Evolutionary conservation across 1,140 invertebrate species (phyloP).

Genomic region (Drosophila bocki): DNA sequence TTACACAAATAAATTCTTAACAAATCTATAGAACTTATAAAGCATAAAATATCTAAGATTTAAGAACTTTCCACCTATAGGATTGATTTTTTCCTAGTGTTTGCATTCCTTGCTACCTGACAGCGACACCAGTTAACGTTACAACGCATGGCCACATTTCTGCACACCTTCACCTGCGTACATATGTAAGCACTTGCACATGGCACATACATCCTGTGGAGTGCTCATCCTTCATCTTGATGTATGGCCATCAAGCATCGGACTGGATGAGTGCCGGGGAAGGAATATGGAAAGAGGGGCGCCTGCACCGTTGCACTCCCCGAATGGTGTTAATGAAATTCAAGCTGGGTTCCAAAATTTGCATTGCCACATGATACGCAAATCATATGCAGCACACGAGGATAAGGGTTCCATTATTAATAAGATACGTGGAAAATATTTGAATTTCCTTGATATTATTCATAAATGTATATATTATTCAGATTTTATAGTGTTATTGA

Average conservation of each 20-base stretch:
- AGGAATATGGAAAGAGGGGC: neutral
- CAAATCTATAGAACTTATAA: neutral
- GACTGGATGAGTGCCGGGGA: slow-evolving; percentile 18
- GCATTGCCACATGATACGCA: slow-evolving; percentile 33
- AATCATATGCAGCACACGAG: neutral
- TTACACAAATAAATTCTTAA: neutral
- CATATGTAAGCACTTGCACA: slow-evolving; percentile 41
- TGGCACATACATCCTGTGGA: slow-evolving; percentile 41
- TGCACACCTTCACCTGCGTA: slow-evolving; percentile 31
- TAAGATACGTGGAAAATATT: neutral
- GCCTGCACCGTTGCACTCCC: slow-evolving; percentile 33
- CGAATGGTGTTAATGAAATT: slow-evolving; percentile 78
- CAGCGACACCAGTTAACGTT: slow-evolving; percentile 69
- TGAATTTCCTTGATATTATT: neutral
- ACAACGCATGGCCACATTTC: slow-evolving; percentile 60
- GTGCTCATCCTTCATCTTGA: slow-evolving; percentile 75
- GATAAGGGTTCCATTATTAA: slow-evolving; percentile 8
- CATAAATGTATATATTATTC: neutral
- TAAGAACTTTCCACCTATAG: neutral
- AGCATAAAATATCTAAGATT: neutral
- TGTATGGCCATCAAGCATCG: slow-evolving; percentile 66
- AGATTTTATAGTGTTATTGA: neutral
- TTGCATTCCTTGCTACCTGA: slow-evolving; percentile 37
- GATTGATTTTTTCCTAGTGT: slow-evolving; percentile 4
- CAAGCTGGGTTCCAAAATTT: slow-evolving; percentile 48